These are phyloP conservation scores for Otus sunia DNA, from an alignment of 2,113 vertebrate species.

Conservation along the genomic window DNA sequence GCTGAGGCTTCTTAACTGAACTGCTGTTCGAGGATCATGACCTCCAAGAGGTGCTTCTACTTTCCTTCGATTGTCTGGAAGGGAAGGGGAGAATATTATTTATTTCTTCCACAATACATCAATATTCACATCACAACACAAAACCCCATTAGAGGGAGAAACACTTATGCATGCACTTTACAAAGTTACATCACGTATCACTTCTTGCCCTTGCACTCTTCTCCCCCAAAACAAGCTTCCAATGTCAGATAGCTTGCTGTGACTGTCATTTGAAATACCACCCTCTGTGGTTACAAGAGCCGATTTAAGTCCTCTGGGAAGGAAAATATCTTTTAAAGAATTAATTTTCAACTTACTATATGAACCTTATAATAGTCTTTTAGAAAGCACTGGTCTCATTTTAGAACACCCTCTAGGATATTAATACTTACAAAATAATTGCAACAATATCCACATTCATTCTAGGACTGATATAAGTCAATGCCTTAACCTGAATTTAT, in stretches of 20 bases:
- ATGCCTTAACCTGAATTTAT: not conserved
- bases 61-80: constrained; percentile 89
- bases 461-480: not conserved
- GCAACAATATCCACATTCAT: not conserved
- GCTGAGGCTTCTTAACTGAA: constrained; percentile 89
- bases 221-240: not conserved
- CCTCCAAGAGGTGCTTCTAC: constrained; percentile 83
- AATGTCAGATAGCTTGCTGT: not conserved
- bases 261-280: not conserved
- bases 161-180: not conserved
- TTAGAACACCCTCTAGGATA: not conserved
- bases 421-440: not conserved
- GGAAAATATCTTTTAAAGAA: not conserved
- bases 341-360: not conserved
- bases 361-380: not conserved
- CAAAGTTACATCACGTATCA: not conserved
- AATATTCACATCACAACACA: not conserved
- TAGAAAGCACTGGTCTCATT: not conserved
- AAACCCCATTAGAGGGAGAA: not conserved
- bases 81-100: not conserved
- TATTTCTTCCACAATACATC: not conserved
- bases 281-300: not conserved
- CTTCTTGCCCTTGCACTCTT: not conserved
- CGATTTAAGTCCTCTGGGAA: not conserved
- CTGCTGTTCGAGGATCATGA: constrained; percentile 96